A percentile compares a stretch with the other conserved stretches of the same genome.
phyloP scores from a whole-genome alignment of 2,888 invertebrate species.

The Diadegma fenestrale region DNA sequence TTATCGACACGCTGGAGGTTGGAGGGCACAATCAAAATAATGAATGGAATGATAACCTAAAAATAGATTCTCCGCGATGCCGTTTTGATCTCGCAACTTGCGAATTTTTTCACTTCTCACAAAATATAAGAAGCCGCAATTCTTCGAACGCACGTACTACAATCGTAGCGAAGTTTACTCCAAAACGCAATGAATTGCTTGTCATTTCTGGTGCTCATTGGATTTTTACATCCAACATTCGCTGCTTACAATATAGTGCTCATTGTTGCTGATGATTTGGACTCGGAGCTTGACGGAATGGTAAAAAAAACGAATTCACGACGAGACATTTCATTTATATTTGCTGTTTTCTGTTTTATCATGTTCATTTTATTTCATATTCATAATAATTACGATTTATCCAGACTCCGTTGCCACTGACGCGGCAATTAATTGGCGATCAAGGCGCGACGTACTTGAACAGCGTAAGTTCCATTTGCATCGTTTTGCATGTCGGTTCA shows the following conservation, averaged over 20 bases:
- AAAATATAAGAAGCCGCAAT: background rate
- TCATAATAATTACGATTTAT: constrained; percentile 78
- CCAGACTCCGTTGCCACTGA: constrained; percentile 89
- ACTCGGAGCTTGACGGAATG: constrained; percentile 91
- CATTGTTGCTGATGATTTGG: constrained; percentile 95
- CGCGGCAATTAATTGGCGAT: constrained; percentile 87
- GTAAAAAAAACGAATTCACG: constrained; percentile 85
- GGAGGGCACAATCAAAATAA: background rate
- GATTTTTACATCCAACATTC: constrained; percentile 8
- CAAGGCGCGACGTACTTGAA: constrained; percentile 90
- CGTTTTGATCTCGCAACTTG: background rate
- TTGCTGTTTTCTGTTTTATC: constrained; percentile 75
- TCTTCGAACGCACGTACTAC: background rate
- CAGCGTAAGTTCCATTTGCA: constrained; percentile 91
- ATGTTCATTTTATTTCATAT: constrained; percentile 42
- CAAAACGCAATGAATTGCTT: constrained; percentile 29
- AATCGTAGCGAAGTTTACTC: background rate
- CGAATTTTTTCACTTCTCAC: background rate
- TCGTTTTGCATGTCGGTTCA: no score
- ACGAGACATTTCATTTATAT: constrained; percentile 6
- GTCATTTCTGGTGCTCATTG: constrained; percentile 20
- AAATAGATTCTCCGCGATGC: constrained; percentile 2
- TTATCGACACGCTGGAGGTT: background rate
- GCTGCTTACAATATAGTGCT: constrained; percentile 89
- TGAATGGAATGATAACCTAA: background rate